Evolutionary conservation across 2,888 invertebrate genomes (phyloP).

Genomic region (Lasius fuliginosus): DNA sequence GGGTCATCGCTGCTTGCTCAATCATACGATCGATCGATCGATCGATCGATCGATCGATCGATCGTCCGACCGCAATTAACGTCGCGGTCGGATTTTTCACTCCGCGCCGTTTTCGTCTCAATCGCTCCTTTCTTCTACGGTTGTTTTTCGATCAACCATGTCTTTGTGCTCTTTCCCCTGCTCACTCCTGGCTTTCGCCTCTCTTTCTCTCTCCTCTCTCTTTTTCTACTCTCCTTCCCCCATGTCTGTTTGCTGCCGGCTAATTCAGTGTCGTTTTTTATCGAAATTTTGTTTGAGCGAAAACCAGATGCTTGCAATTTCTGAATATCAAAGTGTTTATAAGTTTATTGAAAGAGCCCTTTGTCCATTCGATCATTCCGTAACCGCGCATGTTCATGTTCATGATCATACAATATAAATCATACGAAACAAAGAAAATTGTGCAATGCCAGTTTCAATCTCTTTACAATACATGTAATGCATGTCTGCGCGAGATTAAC

Average conservation of each 20-base stretch:
- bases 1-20: constrained; percentile 55
- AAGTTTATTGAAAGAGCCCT: constrained; percentile 39
- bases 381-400: background rate
- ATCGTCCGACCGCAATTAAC: constrained; percentile 64
- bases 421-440: constrained; percentile 1
- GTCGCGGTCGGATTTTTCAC: constrained; percentile 58
- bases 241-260: background rate
- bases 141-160: constrained; percentile 33
- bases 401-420: background rate
- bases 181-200: constrained; percentile 17
- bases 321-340: constrained; percentile 51
- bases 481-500: background rate
- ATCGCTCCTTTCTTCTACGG: constrained; percentile 5
- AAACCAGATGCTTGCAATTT: constrained; percentile 38
- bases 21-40: constrained; percentile 30
- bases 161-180: constrained; percentile 3
- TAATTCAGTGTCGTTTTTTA: constrained; percentile 36
- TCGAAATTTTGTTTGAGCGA: constrained; percentile 49
- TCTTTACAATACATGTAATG: background rate
- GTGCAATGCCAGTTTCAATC: background rate
- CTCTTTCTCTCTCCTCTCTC: background rate
- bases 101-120: constrained; percentile 31
- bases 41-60: constrained; percentile 31
- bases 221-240: background rate
- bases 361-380: constrained; percentile 24